Percentiles rank a stretch among this genome's conserved stretches.
phyloP scores from a whole-genome alignment of 2,113 vertebrate species.

The Peromyscus maniculatus region DNA sequence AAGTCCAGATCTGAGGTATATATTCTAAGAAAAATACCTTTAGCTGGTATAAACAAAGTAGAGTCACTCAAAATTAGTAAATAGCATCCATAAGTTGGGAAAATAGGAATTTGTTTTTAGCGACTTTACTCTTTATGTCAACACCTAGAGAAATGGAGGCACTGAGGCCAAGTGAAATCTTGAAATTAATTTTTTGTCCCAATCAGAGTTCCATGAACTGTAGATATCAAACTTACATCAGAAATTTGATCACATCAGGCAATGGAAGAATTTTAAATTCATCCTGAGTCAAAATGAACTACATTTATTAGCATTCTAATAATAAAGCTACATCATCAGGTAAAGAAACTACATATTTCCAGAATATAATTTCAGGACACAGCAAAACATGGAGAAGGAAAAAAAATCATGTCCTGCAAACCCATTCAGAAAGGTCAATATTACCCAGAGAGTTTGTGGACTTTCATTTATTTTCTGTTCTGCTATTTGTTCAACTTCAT shows the following conservation, averaged over 20 bases:
- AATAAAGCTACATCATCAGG: background rate
- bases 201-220: background rate
- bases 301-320: background rate
- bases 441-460: background rate
- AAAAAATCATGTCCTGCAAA: background rate
- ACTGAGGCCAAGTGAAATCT: conserved; percentile 11
- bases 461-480: background rate
- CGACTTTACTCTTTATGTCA: background rate
- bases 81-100: background rate
- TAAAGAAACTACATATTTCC: conserved; percentile 18
- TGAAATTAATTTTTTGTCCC: conserved; percentile 48
- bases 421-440: background rate
- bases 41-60: background rate
- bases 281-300: background rate
- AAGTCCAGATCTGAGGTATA: background rate
- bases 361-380: conserved; percentile 47
- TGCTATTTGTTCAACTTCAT: background rate
- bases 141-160: background rate
- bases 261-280: conserved; percentile 29
- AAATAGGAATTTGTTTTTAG: background rate
- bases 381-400: background rate
- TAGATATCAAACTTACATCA: conserved; percentile 21
- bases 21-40: background rate
- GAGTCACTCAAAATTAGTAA: background rate
- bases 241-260: background rate